Evolutionary conservation across 2,888 invertebrate genomes (phyloP).

Genomic region (Ophraella communa): DNA sequence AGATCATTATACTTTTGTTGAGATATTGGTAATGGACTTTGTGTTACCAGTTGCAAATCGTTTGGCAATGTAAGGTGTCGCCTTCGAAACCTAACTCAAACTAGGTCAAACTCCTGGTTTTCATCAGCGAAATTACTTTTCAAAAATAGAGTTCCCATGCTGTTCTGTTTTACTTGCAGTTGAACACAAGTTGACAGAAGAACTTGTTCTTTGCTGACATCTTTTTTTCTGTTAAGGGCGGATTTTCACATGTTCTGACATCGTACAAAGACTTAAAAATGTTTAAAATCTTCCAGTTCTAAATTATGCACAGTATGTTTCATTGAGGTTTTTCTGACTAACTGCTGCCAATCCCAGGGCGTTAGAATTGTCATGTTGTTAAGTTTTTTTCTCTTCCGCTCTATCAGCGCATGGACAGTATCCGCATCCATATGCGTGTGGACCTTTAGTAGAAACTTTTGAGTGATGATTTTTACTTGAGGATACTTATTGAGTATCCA

Average conservation of each 20-base stretch:
- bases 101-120: constrained; percentile 13
- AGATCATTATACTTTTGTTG: constrained; percentile 16
- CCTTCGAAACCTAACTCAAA: constrained; percentile 16
- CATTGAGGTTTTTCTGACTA: constrained; percentile 15
- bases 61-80: constrained; percentile 4
- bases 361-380: constrained; percentile 16
- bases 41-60: constrained; percentile 10
- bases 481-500: constrained; percentile 12
- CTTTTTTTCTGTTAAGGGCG: constrained; percentile 11
- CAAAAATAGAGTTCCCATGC: constrained; percentile 13
- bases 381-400: constrained; percentile 12
- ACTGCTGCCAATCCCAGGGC: constrained; percentile 15
- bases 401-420: constrained; percentile 14
- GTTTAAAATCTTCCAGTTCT: constrained; percentile 11
- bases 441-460: constrained; percentile 12
- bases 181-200: constrained; percentile 14
- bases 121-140: constrained; percentile 10
- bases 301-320: constrained; percentile 18
- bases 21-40: too few species aligned
- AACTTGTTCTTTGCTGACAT: constrained; percentile 11
- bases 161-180: constrained; percentile 14
- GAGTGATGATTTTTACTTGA: constrained; percentile 10
- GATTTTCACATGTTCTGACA: constrained; percentile 10
- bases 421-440: constrained; percentile 16
- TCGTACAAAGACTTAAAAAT: constrained; percentile 10